Percentiles rank a stretch among this genome's conserved stretches.
phyloP scores from a whole-genome alignment of 2,797 vertebrate species.

The Spondyliosoma cantharus region DNA sequence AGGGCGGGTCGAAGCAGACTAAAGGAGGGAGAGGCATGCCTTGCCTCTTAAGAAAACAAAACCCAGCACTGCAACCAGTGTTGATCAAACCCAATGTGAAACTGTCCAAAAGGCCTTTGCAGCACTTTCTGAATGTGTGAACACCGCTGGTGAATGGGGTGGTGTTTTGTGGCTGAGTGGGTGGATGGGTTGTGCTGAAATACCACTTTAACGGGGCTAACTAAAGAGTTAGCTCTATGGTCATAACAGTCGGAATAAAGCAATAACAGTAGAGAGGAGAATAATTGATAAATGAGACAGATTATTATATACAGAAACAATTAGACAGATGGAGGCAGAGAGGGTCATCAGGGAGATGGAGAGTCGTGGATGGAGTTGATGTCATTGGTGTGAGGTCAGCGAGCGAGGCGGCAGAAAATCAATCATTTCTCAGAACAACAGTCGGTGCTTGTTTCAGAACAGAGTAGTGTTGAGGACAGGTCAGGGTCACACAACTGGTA shows the following conservation, averaged over 20 bases:
- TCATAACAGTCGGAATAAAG: neutral
- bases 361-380: constrained; percentile 51
- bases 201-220: neutral
- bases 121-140: constrained; percentile 27
- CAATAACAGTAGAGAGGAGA: neutral
- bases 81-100: constrained; percentile 41
- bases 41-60: constrained; percentile 67
- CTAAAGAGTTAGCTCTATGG: neutral
- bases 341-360: constrained; percentile 26
- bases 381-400: constrained; percentile 69
- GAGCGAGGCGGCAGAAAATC: constrained; percentile 57
- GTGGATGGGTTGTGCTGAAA: constrained; percentile 6
- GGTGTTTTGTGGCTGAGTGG: constrained; percentile 3
- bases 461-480: constrained; percentile 33
- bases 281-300: neutral
- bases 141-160: neutral
- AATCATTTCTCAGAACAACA: constrained; percentile 46
- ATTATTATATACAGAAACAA: constrained; percentile 25
- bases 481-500: constrained; percentile 10
- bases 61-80: constrained; percentile 42
- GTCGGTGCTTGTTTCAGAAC: constrained; percentile 43
- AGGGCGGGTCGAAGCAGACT: constrained; percentile 47
- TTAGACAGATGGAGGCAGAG: neutral
- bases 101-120: neutral
- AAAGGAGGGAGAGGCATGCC: constrained; percentile 53